phyloP scores from a whole-genome alignment of 1,140 invertebrate genomes.

The Eciton burchellii region DNA sequence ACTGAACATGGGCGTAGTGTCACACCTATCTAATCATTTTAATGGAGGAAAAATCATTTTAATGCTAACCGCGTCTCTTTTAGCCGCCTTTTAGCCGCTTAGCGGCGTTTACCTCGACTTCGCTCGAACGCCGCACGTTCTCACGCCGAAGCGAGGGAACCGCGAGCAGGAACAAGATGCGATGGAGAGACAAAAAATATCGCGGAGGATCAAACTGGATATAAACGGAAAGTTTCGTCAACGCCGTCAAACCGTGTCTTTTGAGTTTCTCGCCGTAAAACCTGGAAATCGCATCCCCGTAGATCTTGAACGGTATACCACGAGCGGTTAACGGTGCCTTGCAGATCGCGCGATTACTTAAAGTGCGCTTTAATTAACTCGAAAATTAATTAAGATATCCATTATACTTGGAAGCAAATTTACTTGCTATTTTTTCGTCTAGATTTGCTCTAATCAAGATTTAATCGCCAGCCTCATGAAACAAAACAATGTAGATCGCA shows the following conservation, averaged over 20 bases:
- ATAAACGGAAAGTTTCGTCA: conserved; percentile 1
- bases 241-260: conserved; percentile 8
- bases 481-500: conserved; percentile 1
- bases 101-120: background rate
- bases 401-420: background rate
- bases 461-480: background rate
- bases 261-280: conserved; percentile 5
- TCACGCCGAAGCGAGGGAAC: background rate
- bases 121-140: background rate
- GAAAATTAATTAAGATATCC: background rate
- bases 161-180: background rate
- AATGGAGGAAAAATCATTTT: background rate
- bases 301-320: conserved; percentile 11
- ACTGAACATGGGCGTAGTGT: background rate
- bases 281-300: conserved; percentile 23
- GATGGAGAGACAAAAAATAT: background rate
- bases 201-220: background rate
- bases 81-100: background rate
- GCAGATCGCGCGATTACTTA: conserved; percentile 13
- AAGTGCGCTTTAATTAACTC: conserved; percentile 13
- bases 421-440: background rate
- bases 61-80: conserved; percentile 16
- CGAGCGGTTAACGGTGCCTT: background rate
- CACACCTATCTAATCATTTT: no score
- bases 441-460: conserved; percentile 36